Base-by-base conservation (phyloP, 2,888 invertebrate genomes). In the Pristionchus exspectatus region DNA sequence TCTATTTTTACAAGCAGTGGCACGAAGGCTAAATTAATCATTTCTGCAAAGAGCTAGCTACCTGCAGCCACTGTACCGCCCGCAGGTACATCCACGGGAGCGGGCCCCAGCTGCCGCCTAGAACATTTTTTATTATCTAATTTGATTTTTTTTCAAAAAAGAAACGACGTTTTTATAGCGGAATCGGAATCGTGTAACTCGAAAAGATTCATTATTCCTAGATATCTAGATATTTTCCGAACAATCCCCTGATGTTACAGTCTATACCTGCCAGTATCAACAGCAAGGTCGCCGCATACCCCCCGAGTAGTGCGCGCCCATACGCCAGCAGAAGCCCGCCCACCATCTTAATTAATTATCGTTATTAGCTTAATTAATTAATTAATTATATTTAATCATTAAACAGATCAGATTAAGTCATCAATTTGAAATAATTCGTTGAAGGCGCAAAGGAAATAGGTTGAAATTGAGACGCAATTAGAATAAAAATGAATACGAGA, bases 51-150 rank as follows among this genome's bases (percentile, higher is more conserved):
- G 14, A 59, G 21, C 2, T 77, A 83, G 14, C 12, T 44, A 87
- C 87, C 87, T 87, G 87, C 18, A 87, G 24, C 66, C 38, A 69
- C 30, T 24, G 14, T 3, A 87, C 69, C 24, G 33, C 69, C 14
- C 24, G 21, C 27, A 87, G 87, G 30, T 87, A 87, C 50, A 33
- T 33, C 66, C 69, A 69, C n/a, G 87, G 87, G 14, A 87, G 69
- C 56, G 33, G n/a, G 27, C 87, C 87, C 87, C 87, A 87, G 33
- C 69, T 69, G n/a, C 44, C 27, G n/a, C 85, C 85, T 54, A 14
- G 7, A 54, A 12, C 3, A 38, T 9, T 18, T 21, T 69, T n/a
- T n/a, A n/a, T n/a, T n/a, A n/a, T n/a, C n/a, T n/a, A n/a, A n/a
- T n/a, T n/a, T n/a, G n/a, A n/a, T n/a, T n/a, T n/a, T n/a, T n/a